These are phyloP conservation scores for Heliconius eleuchia DNA, from an alignment of 1,140 invertebrate genomes.

Conservation along the genomic window DNA sequence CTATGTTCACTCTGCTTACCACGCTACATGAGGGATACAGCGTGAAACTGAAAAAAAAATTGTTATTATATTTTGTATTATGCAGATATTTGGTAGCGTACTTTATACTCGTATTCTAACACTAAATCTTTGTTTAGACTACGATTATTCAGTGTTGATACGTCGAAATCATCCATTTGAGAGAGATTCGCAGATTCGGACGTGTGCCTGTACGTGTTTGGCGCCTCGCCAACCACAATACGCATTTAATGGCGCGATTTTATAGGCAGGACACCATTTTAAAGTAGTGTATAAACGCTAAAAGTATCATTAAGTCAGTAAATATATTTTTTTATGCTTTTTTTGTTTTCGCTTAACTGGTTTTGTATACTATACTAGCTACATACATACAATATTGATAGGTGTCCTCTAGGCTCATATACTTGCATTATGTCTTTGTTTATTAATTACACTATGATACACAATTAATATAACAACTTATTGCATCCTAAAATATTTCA, in stretches of 20 bases:
- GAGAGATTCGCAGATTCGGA: slow-evolving; percentile 67
- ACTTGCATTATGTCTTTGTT: neutral
- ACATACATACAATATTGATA: neutral
- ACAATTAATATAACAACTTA: too few species aligned
- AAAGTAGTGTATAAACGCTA: slow-evolving; percentile 73
- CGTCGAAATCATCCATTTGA: slow-evolving; percentile 61
- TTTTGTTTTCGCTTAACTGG: slow-evolving; percentile 45
- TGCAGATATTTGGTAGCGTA: neutral
- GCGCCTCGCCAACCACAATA: slow-evolving; percentile 68
- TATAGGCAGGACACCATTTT: slow-evolving; percentile 74
- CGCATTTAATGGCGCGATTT: slow-evolving; percentile 71
- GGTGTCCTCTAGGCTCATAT: neutral
- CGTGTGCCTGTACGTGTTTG: slow-evolving; percentile 59
- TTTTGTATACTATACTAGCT: slow-evolving; percentile 15
- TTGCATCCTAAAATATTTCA: too few species aligned
- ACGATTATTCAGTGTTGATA: slow-evolving; percentile 63
- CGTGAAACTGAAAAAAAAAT: too few species aligned
- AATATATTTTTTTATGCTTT: slow-evolving; percentile 43
- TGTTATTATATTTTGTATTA: neutral
- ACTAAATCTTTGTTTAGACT: slow-evolving; percentile 25
- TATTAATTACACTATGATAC: too few species aligned
- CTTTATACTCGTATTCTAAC: neutral
- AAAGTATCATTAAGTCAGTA: slow-evolving; percentile 61
- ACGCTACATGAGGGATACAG: too few species aligned
- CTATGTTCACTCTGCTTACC: too few species aligned